phyloP scores from a whole-genome alignment of 2,888 invertebrate species.

The Temnothorax unifasciatus region DNA sequence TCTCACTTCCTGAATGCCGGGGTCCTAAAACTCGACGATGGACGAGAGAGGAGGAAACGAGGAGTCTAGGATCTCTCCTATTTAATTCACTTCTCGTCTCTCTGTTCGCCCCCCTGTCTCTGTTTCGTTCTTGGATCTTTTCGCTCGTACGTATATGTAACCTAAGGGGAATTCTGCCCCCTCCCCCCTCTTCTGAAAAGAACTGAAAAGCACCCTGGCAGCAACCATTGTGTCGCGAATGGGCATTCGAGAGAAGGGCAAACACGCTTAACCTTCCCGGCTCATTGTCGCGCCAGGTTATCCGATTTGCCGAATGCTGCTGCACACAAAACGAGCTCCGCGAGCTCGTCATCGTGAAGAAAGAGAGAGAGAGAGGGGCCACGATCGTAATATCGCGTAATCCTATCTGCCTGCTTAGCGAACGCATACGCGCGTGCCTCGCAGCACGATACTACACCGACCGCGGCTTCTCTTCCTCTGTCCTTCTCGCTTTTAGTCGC shows the following conservation, averaged over 20 bases:
- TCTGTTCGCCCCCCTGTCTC: neutral
- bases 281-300: slow-evolving; percentile 84
- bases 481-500: neutral
- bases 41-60: slow-evolving; percentile 24
- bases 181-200: slow-evolving; percentile 35
- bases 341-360: slow-evolving; percentile 44
- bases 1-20: slow-evolving; percentile 56
- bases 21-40: slow-evolving; percentile 58
- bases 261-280: slow-evolving; percentile 85
- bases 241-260: slow-evolving; percentile 85
- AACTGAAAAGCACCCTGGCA: slow-evolving; percentile 79
- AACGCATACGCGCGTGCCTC: slow-evolving; percentile 53
- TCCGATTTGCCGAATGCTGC: slow-evolving; percentile 82
- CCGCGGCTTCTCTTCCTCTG: neutral
- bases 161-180: slow-evolving; percentile 8
- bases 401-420: slow-evolving; percentile 57
- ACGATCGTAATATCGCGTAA: slow-evolving; percentile 57
- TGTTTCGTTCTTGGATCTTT: slow-evolving; percentile 34
- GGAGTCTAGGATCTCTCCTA: slow-evolving; percentile 32
- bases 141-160: slow-evolving; percentile 15
- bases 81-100: slow-evolving; percentile 46
- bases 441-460: slow-evolving; percentile 54
- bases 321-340: slow-evolving; percentile 32
- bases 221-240: slow-evolving; percentile 83
- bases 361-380: neutral